Base-by-base conservation (phyloP, 2,888 invertebrate species). In the Synanthedon tipuliformis region DNA sequence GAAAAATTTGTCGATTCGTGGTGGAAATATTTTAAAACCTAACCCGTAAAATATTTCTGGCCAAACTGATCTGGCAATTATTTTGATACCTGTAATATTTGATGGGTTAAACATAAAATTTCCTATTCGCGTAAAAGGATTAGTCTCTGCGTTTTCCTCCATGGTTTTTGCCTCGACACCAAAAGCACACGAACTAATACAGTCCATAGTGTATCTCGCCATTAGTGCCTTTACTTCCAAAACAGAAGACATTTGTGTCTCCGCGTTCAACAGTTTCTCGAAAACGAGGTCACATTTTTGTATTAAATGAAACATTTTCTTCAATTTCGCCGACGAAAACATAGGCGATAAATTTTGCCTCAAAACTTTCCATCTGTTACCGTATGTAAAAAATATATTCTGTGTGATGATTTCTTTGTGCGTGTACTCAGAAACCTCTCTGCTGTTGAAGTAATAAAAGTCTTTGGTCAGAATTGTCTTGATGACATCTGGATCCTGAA, bases 251-350 rank as follows among this genome's bases (percentile, higher is more conserved):
- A 40, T 49, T 12, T 57, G 55, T 3, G 58, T 53, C 51, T 69
- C 65, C 4, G 66, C 56, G 15, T 70, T 67, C 0, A 82, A 58
- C 51, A 75, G 55, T 0, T 57, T 61, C 48, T 81, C 78, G 3
- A 78, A 69, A 0, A 57, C 58, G 8, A 59, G 52, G 0, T 68
- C 53, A 50, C 75, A 74, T 7, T 70, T 66, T 50, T 69, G 65
- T 4, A 82, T 71, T 10, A 81, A 57, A 54, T 72, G 61, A 51
- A 81, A 83, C 83, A 83, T 84, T n/a, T 68, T 77, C 55, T 71
- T 81, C 69, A 81, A 77, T 58, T 81, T 83, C 0, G 73, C 61
- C 0, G 77, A 69, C 0, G 83, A 71, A 57, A 82, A 84, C 0
- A 82, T 52, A 0, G 77, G 77, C 0, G 76, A 75, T 10, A 77